Conservation (phyloP, 2,113 vertebrate species). For the Melanocharis versteri region DNA sequence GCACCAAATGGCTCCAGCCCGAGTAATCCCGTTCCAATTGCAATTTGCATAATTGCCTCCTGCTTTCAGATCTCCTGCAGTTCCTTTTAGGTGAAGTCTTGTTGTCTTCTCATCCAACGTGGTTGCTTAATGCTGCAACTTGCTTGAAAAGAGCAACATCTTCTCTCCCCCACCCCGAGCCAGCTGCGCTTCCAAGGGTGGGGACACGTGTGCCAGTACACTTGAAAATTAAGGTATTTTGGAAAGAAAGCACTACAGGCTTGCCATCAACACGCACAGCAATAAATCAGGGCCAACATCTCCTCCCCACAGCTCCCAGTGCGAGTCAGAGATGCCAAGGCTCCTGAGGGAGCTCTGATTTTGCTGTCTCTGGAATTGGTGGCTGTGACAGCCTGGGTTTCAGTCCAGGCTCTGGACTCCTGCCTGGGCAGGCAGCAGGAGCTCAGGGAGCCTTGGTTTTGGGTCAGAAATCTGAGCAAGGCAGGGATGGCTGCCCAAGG, state of each 20-base stretch:
- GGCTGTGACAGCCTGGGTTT: neutral
- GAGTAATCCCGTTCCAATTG: conserved; percentile 51
- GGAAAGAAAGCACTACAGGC: neutral
- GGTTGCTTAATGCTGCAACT: conserved; percentile 32
- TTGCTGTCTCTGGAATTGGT: neutral
- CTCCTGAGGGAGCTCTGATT: neutral
- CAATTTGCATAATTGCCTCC: conserved; percentile 60
- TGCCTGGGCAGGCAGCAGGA: neutral
- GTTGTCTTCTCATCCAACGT: neutral
- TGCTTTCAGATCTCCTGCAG: conserved; percentile 53
- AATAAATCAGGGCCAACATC: conserved; percentile 15
- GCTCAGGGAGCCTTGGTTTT: neutral
- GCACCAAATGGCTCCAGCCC: neutral
- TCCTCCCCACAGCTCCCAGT: neutral
- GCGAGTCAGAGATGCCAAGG: neutral
- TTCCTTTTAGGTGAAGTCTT: conserved; percentile 47
- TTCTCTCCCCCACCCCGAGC: neutral
- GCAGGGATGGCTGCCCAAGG: neutral
- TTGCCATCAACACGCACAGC: neutral
- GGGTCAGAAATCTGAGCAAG: neutral
- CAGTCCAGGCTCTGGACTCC: neutral
- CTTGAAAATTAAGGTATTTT: neutral
- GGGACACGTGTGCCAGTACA: neutral
- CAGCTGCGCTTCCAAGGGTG: conserved; percentile 18
- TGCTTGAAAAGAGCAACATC: neutral